Evolutionary conservation across 92 coral and sea anemone genomes (phyloP).

Genomic region (Chrysogorgia sp.): DNA sequence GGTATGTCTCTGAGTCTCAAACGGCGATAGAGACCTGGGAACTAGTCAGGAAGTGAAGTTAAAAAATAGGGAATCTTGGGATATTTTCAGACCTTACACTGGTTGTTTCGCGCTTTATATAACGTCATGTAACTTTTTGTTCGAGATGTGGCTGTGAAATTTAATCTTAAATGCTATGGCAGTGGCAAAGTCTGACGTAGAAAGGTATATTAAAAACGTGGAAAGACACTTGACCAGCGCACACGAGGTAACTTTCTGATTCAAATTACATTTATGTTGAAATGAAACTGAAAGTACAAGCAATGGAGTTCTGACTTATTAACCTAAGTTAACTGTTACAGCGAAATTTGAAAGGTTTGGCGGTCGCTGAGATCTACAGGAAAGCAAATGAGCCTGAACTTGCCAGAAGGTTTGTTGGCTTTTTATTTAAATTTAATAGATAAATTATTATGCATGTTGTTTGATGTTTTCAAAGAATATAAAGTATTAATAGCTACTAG

Average conservation of each 20-base stretch:
- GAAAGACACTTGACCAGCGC: constrained; percentile 64
- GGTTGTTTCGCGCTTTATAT: too few relatives aligned
- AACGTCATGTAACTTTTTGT: too few relatives aligned
- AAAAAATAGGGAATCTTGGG: too few relatives aligned
- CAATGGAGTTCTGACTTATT: neutral
- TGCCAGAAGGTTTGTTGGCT: constrained; percentile 94
- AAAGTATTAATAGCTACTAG: too few relatives aligned
- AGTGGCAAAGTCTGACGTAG: constrained; percentile 82
- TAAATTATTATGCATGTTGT: too few relatives aligned
- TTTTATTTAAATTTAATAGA: too few relatives aligned
- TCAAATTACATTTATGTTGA: neutral
- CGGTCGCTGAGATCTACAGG: constrained; percentile 86
- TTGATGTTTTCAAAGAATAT: too few relatives aligned
- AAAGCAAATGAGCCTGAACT: constrained; percentile 78
- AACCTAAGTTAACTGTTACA: constrained; percentile 34
- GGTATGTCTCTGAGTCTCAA: too few relatives aligned
- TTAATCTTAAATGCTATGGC: constrained; percentile 58
- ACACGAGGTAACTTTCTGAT: constrained; percentile 64
- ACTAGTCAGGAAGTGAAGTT: too few relatives aligned
- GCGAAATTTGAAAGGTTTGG: constrained; percentile 87
- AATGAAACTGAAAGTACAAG: neutral
- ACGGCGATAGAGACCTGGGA: too few relatives aligned
- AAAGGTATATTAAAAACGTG: constrained; percentile 78
- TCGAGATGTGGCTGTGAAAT: neutral
- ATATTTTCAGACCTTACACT: too few relatives aligned